Percentiles rank a stretch among this genome's conserved stretches.
phyloP scores from a whole-genome alignment of 2,797 vertebrate species.

The Threskiornis aethiopicus region DNA sequence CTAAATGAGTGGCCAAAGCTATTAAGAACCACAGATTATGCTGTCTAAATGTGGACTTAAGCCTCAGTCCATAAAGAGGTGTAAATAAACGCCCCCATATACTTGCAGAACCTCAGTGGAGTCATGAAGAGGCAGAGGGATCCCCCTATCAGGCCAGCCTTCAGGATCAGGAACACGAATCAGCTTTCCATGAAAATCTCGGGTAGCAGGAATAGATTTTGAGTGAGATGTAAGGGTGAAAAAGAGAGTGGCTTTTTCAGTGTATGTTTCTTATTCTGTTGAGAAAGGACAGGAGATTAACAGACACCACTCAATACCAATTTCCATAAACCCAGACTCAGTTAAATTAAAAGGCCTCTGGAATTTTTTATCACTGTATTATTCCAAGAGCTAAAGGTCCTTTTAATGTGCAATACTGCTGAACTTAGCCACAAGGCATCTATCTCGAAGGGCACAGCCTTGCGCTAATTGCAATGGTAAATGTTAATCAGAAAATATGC shows the following conservation, averaged over 20 bases:
- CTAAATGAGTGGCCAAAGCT: not conserved
- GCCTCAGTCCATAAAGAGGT: not conserved
- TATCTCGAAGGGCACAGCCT: constrained; percentile 18
- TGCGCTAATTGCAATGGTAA: constrained; percentile 42
- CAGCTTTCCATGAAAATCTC: not conserved
- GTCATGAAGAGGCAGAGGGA: not conserved
- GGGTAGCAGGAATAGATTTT: not conserved
- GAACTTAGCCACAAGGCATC: constrained; percentile 40
- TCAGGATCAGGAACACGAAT: not conserved
- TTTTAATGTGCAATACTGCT: constrained; percentile 31
- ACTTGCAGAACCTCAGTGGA: not conserved
- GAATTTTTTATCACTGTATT: not conserved
- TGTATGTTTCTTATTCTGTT: not conserved
- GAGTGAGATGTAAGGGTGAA: not conserved
- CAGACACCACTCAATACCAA: not conserved
- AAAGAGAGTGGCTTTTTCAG: not conserved
- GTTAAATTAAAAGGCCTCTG: constrained; percentile 30
- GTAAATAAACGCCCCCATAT: not conserved
- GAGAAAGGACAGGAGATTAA: not conserved
- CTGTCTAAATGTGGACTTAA: not conserved
- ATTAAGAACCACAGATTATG: constrained; percentile 13
- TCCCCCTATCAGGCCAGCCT: not conserved
- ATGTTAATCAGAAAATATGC: constrained; percentile 63
- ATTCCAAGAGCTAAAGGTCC: constrained; percentile 26
- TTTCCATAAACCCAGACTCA: constrained; percentile 1